Evolutionary conservation across 2,797 vertebrate genomes (phyloP), one percentile per base, ranked within the genome.

Genomic region (Crocodylus rhombifer): DNA sequence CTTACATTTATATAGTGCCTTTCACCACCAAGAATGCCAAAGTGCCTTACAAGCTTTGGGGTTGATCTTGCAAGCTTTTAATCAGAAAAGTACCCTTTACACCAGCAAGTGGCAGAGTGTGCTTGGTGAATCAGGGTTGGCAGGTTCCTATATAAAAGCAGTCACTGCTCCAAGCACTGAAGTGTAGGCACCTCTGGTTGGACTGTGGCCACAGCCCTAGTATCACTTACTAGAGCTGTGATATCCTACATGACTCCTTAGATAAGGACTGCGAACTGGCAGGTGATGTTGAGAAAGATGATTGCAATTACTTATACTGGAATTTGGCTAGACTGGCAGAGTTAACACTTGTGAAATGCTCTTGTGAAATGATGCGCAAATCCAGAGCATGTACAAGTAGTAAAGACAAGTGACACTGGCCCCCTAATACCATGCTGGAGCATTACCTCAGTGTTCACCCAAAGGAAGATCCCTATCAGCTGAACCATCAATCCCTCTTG

Each of bases 171-270:
- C 69, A 73, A 51, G 21, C 1, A 5, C 30, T 80, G 88, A 92
- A 88, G 79, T 17, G 69, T 80, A 90, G 82, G 77, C 0, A 6
- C 89, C 91, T 80, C 94, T 93, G 78, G 82, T 76, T 92, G 91
- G 92, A 90, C 67, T 0, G 0, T 4, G 61, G 84, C 78, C 91
- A 83, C 67, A 51, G 55, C 42, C 42, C 42, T 51, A 9, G 42
- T 51, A 51, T 51, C 42, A 51, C 86, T 91, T 58, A 95, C 76
- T 82, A 90, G 86, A 82, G 76, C 78, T 81, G 89, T 85, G 88
- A 82, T 69, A 92, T 67, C 30, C 12, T 0, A 1, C 25, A 26
- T 2, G 0, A 2, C 30, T 77, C 77, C 84, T 5, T 51, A 80
- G 91, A 76, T 36, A 58, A 67, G 73, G 63, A 85, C 33, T 21